Evolutionary conservation across 2,888 invertebrate genomes (phyloP), one percentile per base, ranked within the genome.

Genomic region (Perdita meconis): DNA sequence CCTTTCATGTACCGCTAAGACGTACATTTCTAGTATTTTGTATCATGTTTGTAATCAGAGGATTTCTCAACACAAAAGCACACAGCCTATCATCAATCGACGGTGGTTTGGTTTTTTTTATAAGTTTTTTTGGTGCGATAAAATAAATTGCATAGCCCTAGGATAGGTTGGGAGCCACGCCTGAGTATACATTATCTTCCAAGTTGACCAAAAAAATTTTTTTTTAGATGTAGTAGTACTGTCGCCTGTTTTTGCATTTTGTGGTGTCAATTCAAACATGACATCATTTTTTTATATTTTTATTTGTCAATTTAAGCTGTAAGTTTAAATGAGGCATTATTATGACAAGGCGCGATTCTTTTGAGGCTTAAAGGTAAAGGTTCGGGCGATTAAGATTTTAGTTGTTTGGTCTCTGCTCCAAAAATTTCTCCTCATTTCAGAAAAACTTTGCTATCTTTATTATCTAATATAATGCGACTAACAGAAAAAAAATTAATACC

Each of bases 241-340:
- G 78, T 89, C 86, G 87, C 85, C 86, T 87, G 88, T 86, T 85
- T 68, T 88, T 86, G 87, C 89, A 87, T 89, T 90, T 90, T 90
- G 85, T 86, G 80, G 75, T 87, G 89, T 90, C 87, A 89, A 89
- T 90, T 87, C 88, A 87, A 89, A 90, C 83, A 85, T 86, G 90
- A 90, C 91, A 90, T 90, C 90, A 86, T 87, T 86, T 89, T 84
- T 86, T 80, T 85, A 82, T 91, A 19, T 90, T 86, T 86, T 84
- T 89, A 88, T 91, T 90, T 90, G 87, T 90, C 91, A 89, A 88
- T 89, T 88, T 83, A 89, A 92, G 92, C 92, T 92, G 92, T 90
- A 92, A 92, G 89, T 92, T 92, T 86, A 92, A 92, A 92, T 88
- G 89, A 92, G 90, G 89, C 87, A 92, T 92, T 92, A 92, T 92